phyloP scores from a whole-genome alignment of 2,113 vertebrate species.

The Shinisaurus crocodilurus region DNA sequence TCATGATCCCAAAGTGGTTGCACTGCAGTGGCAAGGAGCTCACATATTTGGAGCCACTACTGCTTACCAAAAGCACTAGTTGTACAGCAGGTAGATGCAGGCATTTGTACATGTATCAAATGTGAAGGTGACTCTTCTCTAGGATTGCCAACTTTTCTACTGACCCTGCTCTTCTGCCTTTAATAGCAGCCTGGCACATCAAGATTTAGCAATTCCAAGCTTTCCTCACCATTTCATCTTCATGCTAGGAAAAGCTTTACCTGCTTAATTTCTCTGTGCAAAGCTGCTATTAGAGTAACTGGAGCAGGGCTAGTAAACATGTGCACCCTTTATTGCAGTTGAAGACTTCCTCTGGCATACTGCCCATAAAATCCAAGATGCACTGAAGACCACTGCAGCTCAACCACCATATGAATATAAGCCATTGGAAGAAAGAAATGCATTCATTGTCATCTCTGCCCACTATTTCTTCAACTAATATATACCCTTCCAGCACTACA shows the following conservation, averaged over 20 bases:
- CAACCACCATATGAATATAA: neutral
- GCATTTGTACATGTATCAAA: neutral
- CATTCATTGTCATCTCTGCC: neutral
- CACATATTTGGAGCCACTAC: neutral
- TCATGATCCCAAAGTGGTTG: neutral
- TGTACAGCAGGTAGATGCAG: neutral
- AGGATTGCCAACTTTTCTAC: neutral
- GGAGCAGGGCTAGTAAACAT: neutral
- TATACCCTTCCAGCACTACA: neutral
- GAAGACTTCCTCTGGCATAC: neutral
- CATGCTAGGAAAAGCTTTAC: neutral
- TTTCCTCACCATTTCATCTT: neutral
- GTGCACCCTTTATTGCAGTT: neutral
- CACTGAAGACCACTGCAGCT: neutral
- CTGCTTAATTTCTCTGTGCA: neutral
- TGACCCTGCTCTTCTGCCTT: neutral
- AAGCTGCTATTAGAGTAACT: neutral
- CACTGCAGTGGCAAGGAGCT: neutral
- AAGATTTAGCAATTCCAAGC: neutral
- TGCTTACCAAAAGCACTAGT: neutral
- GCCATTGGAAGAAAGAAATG: neutral
- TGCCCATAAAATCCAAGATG: neutral
- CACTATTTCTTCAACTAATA: neutral
- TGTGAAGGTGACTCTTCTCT: neutral
- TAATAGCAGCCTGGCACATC: too few relatives aligned